phyloP scores from a whole-genome alignment of 2,797 vertebrate genomes.

The Arnoldichthys spilopterus region DNA sequence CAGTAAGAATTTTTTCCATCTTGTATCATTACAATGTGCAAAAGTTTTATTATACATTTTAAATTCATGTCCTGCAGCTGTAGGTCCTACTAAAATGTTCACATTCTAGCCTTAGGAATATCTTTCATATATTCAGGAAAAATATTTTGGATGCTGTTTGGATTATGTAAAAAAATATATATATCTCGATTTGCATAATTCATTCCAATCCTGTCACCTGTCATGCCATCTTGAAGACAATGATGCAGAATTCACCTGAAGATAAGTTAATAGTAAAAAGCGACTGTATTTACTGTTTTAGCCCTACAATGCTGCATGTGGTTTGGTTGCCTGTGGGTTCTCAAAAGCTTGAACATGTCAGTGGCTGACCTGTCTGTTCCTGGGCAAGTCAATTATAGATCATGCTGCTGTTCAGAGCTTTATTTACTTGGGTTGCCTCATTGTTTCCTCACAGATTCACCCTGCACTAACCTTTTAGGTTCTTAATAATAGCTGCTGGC shows the following conservation, averaged over 20 bases:
- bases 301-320: conserved; percentile 12
- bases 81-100: not conserved
- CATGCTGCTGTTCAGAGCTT: conserved; percentile 10
- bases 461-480: not conserved
- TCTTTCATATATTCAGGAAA: too few species aligned
- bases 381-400: conserved; percentile 17
- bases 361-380: not conserved
- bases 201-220: too few species aligned
- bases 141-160: too few species aligned
- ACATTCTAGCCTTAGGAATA: not conserved
- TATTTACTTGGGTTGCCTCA: not conserved
- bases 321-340: conserved; percentile 29
- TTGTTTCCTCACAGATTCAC: not conserved
- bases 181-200: too few species aligned
- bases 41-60: not conserved
- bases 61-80: not conserved
- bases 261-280: not conserved
- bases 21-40: too few species aligned
- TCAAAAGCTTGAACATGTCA: not conserved
- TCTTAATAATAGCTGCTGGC: not conserved
- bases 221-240: not conserved
- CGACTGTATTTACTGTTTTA: not conserved
- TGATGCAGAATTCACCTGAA: not conserved
- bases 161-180: too few species aligned
- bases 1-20: too few species aligned